These are phyloP conservation scores for Micrasema minimum DNA, from an alignment of 1,140 invertebrate species.

Conservation along the genomic window DNA sequence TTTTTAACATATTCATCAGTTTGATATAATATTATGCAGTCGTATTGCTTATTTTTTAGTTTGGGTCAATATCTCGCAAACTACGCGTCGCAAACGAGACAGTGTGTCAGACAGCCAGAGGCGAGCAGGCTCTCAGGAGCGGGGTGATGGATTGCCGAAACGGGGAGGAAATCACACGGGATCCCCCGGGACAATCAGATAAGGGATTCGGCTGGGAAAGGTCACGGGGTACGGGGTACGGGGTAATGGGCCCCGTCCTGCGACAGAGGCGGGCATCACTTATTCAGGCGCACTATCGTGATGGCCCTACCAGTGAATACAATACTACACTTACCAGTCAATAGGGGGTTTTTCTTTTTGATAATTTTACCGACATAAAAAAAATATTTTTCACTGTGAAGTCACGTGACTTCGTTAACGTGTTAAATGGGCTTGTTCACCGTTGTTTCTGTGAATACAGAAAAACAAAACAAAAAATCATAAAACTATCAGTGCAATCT, in stretches of 20 bases:
- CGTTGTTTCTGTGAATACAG: too few species aligned
- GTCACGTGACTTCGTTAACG: too few species aligned
- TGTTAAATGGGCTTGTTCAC: too few species aligned
- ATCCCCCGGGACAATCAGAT: slow-evolving; percentile 33
- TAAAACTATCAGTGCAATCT: too few species aligned
- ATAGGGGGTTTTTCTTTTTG: slow-evolving; percentile 3
- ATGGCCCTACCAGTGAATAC: slow-evolving; percentile 17
- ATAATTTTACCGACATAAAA: slow-evolving; percentile 3
- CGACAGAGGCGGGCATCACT: slow-evolving; percentile 16
- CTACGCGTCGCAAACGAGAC: too few species aligned
- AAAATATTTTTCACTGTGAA: too few species aligned
- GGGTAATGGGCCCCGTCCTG: slow-evolving; percentile 16
- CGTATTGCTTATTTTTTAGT: too few species aligned
- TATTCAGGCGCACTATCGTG: slow-evolving; percentile 12
- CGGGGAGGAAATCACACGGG: slow-evolving; percentile 22
- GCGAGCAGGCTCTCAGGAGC: neutral
- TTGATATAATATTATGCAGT: too few species aligned
- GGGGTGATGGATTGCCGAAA: slow-evolving; percentile 38
- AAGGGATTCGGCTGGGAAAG: slow-evolving; percentile 36
- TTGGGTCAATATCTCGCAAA: too few species aligned
- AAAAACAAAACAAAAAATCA: too few species aligned
- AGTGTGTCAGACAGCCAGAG: neutral
- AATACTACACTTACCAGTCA: neutral
- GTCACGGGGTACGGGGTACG: slow-evolving; percentile 18
- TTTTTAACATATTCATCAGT: too few species aligned